phyloP scores from a whole-genome alignment of 92 coral and sea anemone genomes.

The Actinostola sp. region DNA sequence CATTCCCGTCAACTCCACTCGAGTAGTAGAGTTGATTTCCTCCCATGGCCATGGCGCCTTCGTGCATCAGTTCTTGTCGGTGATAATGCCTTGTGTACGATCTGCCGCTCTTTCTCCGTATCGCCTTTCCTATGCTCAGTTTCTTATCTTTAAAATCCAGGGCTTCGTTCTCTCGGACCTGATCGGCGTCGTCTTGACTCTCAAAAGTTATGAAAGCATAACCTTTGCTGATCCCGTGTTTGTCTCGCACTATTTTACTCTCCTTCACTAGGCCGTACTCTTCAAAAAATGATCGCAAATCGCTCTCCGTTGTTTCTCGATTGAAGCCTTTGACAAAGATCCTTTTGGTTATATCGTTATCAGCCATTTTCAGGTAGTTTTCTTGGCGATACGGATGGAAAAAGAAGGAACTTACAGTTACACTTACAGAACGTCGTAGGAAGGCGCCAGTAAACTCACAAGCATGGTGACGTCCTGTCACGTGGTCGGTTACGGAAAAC shows the following conservation, averaged over 20 bases:
- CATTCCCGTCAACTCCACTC: constrained; percentile 61
- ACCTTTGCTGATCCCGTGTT: constrained; percentile 95
- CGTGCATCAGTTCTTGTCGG: constrained; percentile 73
- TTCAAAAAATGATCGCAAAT: constrained; percentile 87
- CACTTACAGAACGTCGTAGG: constrained; percentile 37
- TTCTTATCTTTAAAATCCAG: constrained; percentile 89
- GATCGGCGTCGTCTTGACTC: constrained; percentile 88
- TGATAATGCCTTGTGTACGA: constrained; percentile 67
- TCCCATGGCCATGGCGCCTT: constrained; percentile 36
- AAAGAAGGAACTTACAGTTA: constrained; percentile 51
- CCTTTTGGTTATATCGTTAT: constrained; percentile 83
- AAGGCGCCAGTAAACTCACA: constrained; percentile 4
- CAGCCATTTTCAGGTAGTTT: constrained; percentile 57
- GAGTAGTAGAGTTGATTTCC: constrained; percentile 53
- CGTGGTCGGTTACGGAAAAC: not conserved
- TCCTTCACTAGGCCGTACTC: constrained; percentile 88
- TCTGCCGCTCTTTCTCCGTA: constrained; percentile 82
- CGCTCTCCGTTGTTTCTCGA: constrained; percentile 94
- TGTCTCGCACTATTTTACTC: constrained; percentile 93
- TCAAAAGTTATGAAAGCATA: constrained; percentile 98
- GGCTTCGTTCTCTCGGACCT: constrained; percentile 76
- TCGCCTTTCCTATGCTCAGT: constrained; percentile 83
- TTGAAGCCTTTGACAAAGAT: constrained; percentile 97
- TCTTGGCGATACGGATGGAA: not conserved
- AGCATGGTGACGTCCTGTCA: constrained; percentile 10